Evolutionary conservation across 2,113 vertebrate genomes (phyloP), one percentile per base, ranked within the genome.

Genomic region (Oryzias curvinotus): DNA sequence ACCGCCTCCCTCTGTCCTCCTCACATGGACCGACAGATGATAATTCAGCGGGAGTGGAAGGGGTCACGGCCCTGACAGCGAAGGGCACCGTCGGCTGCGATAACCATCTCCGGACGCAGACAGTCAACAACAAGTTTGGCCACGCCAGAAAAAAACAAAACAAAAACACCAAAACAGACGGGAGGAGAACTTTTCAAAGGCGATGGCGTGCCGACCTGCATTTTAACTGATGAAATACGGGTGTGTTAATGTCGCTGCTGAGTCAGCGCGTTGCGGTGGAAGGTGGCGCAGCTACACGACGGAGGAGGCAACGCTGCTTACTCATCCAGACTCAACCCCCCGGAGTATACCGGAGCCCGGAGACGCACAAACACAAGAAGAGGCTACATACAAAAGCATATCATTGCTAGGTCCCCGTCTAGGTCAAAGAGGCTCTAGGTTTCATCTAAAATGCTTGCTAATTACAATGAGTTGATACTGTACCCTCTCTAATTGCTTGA

Each of bases 391-490:
- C 66, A 65, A 44, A 53, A 67, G 8, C 8, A 41, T 49, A 69
- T 77, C 54, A 1, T 15, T 5, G 58, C 55, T 76, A 69, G 26
- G 55, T 50, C 65, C 45, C 49, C 3, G 59, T 53, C 10, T 73
- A 82, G 86, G 87, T 89, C 86, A 82, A 67, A 77, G 12, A 67
- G 72, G 57, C 65, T 79, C 82, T 81, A 73, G 25, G 71, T 82
- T 82, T 78, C 75, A 57, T 82, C 78, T 81, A 69, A 69, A 80
- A 80, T 66, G 64, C 68, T 36, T 21, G 23, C 83, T 88, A 89
- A 91, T 89, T 89, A 86, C 79, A 69, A 68, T 36, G 67, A 78
- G 80, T 55, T 78, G 76, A 86, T 63, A 89, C 84, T 85, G 79
- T 62, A 44, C 55, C 65, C 58, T 61, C 68, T 87, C 77, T 88